Evolutionary conservation across 2,113 vertebrate species (phyloP).

Genomic region (Eurystomus gularis): DNA sequence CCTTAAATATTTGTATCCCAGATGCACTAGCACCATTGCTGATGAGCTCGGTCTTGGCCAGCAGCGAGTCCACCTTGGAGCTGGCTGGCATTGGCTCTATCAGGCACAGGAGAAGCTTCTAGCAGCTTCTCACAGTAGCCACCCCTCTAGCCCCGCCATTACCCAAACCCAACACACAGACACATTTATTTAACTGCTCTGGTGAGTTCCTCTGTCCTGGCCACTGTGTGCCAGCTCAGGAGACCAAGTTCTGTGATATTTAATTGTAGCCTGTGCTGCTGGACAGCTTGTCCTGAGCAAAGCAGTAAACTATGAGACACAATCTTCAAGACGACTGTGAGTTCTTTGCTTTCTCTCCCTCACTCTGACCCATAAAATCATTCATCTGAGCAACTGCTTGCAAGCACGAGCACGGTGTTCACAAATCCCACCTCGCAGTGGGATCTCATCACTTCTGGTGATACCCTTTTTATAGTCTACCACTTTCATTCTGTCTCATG

Average conservation of each 20-base stretch:
- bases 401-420: accelerated
- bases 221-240: not conserved
- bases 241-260: not conserved
- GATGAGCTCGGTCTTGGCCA: not conserved
- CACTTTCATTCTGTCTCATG: not conserved
- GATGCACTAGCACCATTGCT: accelerated
- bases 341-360: not conserved
- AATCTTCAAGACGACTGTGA: not conserved
- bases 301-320: not conserved
- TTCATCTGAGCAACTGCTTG: constrained; percentile 2
- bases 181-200: not conserved
- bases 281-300: not conserved
- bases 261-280: not conserved
- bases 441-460: constrained; percentile 7
- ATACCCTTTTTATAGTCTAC: constrained; percentile 12
- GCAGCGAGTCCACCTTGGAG: accelerated
- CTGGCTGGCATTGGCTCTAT: not conserved
- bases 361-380: not conserved
- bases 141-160: accelerated
- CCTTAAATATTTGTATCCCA: not conserved
- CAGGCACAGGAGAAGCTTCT: not conserved
- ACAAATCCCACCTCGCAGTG: not conserved
- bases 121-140: not conserved
- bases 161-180: not conserved
- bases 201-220: not conserved